phyloP scores from a whole-genome alignment of 2,113 vertebrate species.

The Calypte anna region DNA sequence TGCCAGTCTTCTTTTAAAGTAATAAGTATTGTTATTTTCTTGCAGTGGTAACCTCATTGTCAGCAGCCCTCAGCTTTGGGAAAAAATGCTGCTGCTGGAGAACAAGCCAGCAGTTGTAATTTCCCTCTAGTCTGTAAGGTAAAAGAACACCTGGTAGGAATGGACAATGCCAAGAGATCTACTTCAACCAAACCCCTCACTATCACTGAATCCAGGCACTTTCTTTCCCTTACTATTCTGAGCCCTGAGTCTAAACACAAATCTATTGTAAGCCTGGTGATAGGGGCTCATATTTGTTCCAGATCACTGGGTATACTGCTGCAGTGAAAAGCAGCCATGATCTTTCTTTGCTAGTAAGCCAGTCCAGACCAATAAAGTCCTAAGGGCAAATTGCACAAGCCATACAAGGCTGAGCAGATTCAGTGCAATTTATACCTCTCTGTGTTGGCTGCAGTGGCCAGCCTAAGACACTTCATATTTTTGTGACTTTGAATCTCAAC shows the following conservation, averaged over 20 bases:
- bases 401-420: conserved; percentile 50
- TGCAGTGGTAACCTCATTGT: neutral
- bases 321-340: neutral
- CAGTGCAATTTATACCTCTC: conserved; percentile 40
- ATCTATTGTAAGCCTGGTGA: neutral
- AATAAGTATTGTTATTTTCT: neutral
- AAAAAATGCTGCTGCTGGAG: neutral
- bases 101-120: neutral
- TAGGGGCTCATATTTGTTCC: neutral
- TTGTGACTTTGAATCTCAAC: conserved; percentile 18
- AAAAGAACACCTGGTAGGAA: neutral
- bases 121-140: neutral
- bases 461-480: conserved; percentile 38
- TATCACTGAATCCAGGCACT: neutral
- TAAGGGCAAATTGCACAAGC: conserved; percentile 27
- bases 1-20: neutral
- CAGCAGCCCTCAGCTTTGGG: neutral
- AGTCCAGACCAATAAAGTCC: conserved; percentile 25
- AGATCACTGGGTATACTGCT: neutral
- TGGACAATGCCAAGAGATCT: neutral
- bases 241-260: neutral
- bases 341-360: neutral
- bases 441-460: conserved; percentile 35
- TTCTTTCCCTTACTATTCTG: neutral
- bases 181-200: neutral